phyloP scores from a whole-genome alignment of 2,888 invertebrate genomes.

The Phortica okadai region DNA sequence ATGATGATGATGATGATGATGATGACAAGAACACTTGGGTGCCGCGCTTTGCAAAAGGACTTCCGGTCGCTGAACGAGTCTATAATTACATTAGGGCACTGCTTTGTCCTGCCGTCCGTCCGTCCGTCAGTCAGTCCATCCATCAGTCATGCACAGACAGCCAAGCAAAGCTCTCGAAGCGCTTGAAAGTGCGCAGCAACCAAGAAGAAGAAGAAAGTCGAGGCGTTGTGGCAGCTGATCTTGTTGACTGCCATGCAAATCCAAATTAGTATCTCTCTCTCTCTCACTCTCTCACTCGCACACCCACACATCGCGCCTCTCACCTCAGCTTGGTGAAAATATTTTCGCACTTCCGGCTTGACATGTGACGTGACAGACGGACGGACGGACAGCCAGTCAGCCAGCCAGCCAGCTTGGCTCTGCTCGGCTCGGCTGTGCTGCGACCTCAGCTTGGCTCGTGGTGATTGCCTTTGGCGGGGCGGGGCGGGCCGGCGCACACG shows the following conservation, averaged over 20 bases:
- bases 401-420: background rate
- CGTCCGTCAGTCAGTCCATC: background rate
- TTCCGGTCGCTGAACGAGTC: slow-evolving; percentile 60
- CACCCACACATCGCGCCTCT: slow-evolving; percentile 26
- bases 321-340: background rate
- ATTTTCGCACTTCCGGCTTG: slow-evolving; percentile 67
- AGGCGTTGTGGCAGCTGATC: background rate
- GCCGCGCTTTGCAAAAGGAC: slow-evolving; percentile 61
- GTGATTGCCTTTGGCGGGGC: slow-evolving; percentile 43
- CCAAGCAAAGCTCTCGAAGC: background rate
- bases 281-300: background rate
- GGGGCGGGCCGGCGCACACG: slow-evolving; percentile 59
- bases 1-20: background rate
- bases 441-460: background rate
- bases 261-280: background rate
- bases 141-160: background rate
- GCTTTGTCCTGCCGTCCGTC: slow-evolving; percentile 9
- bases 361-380: slow-evolving; percentile 66
- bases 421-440: background rate
- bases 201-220: too few relatives aligned
- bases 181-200: background rate
- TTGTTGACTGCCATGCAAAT: slow-evolving; percentile 13
- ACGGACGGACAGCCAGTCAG: slow-evolving; percentile 23
- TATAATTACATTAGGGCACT: slow-evolving; percentile 67
- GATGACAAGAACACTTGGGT: slow-evolving; percentile 50